phyloP scores from a whole-genome alignment of 2,113 vertebrate species.

The Phoenicopterus ruber region DNA sequence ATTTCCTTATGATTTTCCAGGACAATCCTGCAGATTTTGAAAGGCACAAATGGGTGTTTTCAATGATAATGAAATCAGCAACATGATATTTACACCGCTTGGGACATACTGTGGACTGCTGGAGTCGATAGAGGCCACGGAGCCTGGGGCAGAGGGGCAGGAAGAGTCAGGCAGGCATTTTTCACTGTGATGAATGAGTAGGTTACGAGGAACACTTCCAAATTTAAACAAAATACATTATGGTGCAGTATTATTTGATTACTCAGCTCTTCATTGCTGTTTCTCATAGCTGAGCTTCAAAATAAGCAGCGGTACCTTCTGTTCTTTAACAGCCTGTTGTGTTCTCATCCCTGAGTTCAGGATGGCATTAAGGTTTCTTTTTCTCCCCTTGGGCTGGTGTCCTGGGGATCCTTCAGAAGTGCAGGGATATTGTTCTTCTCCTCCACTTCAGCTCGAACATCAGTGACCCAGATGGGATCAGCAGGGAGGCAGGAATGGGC shows the following conservation, averaged over 20 bases:
- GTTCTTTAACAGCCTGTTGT: neutral
- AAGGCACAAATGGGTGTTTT: neutral
- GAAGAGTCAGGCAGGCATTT: neutral
- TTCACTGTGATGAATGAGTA: neutral
- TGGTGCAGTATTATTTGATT: neutral
- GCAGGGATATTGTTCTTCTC: neutral
- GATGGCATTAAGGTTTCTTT: neutral
- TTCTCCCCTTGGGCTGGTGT: neutral
- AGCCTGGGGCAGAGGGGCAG: neutral
- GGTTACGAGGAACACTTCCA: neutral
- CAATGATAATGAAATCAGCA: neutral
- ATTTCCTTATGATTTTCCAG: neutral
- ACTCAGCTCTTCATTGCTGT: neutral
- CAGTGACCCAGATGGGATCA: neutral
- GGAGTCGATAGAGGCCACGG: neutral
- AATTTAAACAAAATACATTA: neutral
- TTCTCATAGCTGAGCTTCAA: neutral
- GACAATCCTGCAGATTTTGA: neutral
- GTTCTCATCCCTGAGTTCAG: neutral
- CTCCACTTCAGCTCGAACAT: rapidly evolving
- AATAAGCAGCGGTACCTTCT: neutral
- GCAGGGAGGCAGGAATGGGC: neutral
- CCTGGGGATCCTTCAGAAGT: neutral
- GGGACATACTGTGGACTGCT: neutral
- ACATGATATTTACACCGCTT: neutral